Base-by-base conservation (phyloP, 2,113 vertebrate species). In the Apodemus speciosus region DNA sequence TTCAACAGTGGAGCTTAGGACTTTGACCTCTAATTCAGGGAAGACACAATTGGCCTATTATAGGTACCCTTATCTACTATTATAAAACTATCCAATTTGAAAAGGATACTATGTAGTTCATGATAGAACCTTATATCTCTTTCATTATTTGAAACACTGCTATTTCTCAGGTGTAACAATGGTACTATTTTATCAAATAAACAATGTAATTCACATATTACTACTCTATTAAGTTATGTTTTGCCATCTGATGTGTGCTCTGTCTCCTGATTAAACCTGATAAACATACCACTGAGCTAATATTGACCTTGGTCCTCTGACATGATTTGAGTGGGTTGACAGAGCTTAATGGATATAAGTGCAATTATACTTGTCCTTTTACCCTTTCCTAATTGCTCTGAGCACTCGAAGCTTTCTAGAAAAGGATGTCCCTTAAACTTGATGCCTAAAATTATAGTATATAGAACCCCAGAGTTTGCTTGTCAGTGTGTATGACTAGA, bases 111-210 rank as follows among this genome's bases (percentile, higher is more conserved):
- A 2, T 40, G 71, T 21, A 77, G 35, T 58, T 5, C 7, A 53
- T 58, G 13, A 60, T 35, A 76, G 16, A 18, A 7, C 3, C n/a
- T 6, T 6, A 71, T 11, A 43, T 38, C 15, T 72, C 83, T 81
- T 89, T 94, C 79, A 43, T 73, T 72, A 32, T 84, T 86, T 94
- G n/a, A 77, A 91, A 72, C 9, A n/a, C 15, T 11, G 64, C 83
- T 73, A 20, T 75, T 85, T 69, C 30, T 49, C 77, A 60, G 27
- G 9, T 18, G 21, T 2, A 89, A 20, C 1, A 43, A 1, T 21
- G 5, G 38, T 27, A 32, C 0, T 75, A 18, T 64, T 20, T 56
- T 94, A n/a, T 49, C 58, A 72, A 88, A 13, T 89, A 58, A 56
- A 53, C 11, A 88, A 2, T 90, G 73, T 84, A 58, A 60, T 60